Percentiles rank a stretch among this genome's conserved stretches.
Evolutionary conservation across 2,888 invertebrate genomes (phyloP).

Genomic region (Drosophila cognata): DNA sequence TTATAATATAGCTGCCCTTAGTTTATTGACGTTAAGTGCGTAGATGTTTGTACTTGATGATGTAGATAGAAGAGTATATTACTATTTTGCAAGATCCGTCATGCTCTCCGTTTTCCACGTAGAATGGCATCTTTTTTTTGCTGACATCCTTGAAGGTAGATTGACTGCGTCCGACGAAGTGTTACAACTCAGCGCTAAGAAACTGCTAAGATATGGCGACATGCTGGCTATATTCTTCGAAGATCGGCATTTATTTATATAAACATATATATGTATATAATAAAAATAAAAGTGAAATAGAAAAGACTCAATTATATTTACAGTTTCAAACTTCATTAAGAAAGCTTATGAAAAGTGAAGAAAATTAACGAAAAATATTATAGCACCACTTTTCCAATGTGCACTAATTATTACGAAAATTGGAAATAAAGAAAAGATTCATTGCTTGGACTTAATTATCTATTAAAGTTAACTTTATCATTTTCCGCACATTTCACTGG

Average conservation of each 20-base stretch:
- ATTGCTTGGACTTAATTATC: not conserved
- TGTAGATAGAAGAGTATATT: not conserved
- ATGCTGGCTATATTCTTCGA: not conserved
- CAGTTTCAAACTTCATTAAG: not conserved
- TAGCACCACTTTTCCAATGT: not conserved
- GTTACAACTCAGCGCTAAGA: not conserved
- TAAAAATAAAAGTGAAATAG: not conserved
- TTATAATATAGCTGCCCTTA: conserved; percentile 10
- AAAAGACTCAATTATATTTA: not conserved
- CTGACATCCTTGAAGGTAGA: not conserved
- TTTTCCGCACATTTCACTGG: not conserved
- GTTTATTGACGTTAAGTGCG: conserved; percentile 19
- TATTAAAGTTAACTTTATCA: not conserved
- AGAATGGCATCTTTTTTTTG: not conserved
- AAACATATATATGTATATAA: not conserved
- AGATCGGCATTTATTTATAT: not conserved
- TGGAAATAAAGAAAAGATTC: not conserved
- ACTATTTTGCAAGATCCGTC: not conserved
- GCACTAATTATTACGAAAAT: not conserved
- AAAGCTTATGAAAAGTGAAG: not conserved
- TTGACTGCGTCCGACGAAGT: not conserved
- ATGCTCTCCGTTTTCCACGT: not conserved
- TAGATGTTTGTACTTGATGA: not conserved
- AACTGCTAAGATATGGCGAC: not conserved
- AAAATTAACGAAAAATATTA: not conserved